A percentile compares a stretch with the other conserved stretches of the same genome.
These are phyloP conservation scores for Epinotia nisella DNA, from an alignment of 2,888 invertebrate species.

Conservation along the genomic window DNA sequence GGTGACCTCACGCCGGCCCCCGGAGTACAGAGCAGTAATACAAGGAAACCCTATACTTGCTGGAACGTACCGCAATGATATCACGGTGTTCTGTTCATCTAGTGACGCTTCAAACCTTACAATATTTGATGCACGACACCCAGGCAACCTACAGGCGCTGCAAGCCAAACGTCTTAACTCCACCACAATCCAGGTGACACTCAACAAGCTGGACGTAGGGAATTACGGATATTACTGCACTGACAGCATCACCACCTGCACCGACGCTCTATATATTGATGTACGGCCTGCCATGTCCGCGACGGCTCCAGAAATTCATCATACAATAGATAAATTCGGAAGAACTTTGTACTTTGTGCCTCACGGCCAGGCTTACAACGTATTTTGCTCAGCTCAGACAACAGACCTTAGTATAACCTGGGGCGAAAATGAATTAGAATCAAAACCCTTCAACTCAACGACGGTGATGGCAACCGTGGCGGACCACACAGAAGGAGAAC, in stretches of 20 bases:
- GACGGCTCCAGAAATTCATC: neutral
- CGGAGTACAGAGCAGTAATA: neutral
- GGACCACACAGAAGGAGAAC: slow-evolving; percentile 1
- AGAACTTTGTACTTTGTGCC: neutral
- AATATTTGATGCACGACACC: neutral
- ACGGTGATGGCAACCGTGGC: neutral
- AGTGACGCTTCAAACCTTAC: neutral
- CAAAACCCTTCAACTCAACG: neutral
- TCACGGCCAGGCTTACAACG: neutral
- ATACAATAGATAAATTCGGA: neutral
- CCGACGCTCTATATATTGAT: neutral
- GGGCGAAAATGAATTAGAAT: neutral
- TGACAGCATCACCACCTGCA: neutral
- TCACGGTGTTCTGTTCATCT: neutral
- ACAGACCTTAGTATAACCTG: neutral
- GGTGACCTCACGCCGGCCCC: neutral
- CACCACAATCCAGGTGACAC: neutral
- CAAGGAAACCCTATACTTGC: neutral
- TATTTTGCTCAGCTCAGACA: neutral
- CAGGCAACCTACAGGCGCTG: neutral
- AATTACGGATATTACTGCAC: neutral
- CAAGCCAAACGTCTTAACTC: neutral
- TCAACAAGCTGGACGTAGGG: neutral
- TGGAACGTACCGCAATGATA: neutral
- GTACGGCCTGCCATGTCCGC: neutral